phyloP scores from a whole-genome alignment of 2,113 vertebrate species.

The Odontophorus gujanensis region DNA sequence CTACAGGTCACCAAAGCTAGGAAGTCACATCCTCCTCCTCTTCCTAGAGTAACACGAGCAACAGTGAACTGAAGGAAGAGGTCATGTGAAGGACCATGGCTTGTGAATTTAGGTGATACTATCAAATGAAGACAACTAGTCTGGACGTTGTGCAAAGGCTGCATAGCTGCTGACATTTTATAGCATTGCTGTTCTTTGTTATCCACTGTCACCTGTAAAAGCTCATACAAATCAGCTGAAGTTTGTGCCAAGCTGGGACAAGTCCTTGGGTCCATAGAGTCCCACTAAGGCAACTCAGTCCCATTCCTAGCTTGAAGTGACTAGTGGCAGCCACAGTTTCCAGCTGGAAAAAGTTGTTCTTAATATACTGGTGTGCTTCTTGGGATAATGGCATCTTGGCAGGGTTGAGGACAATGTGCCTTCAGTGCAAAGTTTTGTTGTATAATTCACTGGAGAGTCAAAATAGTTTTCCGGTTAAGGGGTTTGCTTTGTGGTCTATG shows the following conservation, averaged over 20 bases:
- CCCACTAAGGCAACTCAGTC: not conserved
- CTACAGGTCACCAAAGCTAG: not conserved
- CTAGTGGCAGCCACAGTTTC: not conserved
- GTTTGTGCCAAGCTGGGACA: not conserved
- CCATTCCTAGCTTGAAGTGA: not conserved
- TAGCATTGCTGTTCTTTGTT: not conserved
- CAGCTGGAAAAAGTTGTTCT: not conserved
- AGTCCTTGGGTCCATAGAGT: rapidly evolving
- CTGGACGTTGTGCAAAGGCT: not conserved
- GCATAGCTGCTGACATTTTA: not conserved
- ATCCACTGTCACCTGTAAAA: not conserved
- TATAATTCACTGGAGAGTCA: not conserved
- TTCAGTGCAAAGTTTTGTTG: not conserved
- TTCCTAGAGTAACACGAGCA: not conserved
- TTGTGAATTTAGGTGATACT: not conserved
- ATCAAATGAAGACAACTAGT: not conserved
- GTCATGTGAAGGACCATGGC: not conserved
- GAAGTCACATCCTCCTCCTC: not conserved
- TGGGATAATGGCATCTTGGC: not conserved
- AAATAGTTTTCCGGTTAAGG: not conserved
- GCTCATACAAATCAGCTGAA: not conserved
- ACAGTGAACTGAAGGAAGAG: rapidly evolving
- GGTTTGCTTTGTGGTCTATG: not conserved
- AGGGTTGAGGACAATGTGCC: not conserved
- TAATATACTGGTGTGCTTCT: not conserved